Evolutionary conservation across 2,888 invertebrate species (phyloP).

Genomic region (Serrognathus titanus): DNA sequence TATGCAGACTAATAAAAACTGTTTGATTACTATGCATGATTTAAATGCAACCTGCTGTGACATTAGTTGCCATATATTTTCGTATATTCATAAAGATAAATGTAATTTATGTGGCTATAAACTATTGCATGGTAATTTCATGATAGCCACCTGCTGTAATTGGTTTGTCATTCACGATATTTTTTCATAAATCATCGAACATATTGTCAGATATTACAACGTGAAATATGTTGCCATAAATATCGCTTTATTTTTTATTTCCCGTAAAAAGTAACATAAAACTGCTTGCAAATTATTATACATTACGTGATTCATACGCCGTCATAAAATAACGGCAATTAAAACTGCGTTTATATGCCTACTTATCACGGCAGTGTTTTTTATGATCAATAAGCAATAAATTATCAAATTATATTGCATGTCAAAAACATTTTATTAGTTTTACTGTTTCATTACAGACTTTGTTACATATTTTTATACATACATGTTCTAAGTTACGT

Average conservation of each 20-base stretch:
- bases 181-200: slow-evolving; percentile 27
- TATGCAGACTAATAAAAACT: slow-evolving; percentile 17
- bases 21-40: slow-evolving; percentile 34
- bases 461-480: too few relatives aligned
- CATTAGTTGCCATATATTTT: slow-evolving; percentile 39
- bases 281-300: slow-evolving; percentile 2
- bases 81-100: slow-evolving; percentile 42
- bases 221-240: slow-evolving; percentile 9
- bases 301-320: not conserved
- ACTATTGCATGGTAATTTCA: slow-evolving; percentile 39
- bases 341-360: slow-evolving; percentile 16
- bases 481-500: too few relatives aligned
- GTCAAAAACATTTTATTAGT: not conserved
- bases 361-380: slow-evolving; percentile 16
- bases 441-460: too few relatives aligned
- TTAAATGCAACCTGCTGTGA: slow-evolving; percentile 35
- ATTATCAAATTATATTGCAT: slow-evolving; percentile 16
- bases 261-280: not conserved
- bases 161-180: slow-evolving; percentile 39
- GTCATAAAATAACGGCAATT: slow-evolving; percentile 18
- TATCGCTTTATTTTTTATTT: slow-evolving; percentile 1
- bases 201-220: slow-evolving; percentile 14
- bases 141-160: slow-evolving; percentile 40
- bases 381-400: slow-evolving; percentile 18
- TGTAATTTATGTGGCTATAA: slow-evolving; percentile 40